Evolutionary conservation across 2,888 invertebrate species (phyloP).

Genomic region (Synergus japonicus): DNA sequence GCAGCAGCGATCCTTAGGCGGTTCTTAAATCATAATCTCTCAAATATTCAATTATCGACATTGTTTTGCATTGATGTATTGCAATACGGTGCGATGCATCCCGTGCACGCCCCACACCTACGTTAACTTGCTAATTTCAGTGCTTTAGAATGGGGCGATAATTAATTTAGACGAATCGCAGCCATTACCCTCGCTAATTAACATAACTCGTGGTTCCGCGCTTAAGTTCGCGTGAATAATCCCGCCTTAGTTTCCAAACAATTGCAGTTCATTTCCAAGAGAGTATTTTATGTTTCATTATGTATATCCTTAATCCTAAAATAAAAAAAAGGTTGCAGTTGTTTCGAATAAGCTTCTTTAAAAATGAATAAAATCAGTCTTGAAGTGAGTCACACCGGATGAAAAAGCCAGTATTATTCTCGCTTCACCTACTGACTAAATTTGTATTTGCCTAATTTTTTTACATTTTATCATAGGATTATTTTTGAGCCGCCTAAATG

Average conservation of each 20-base stretch:
- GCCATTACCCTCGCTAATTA: constrained; percentile 48
- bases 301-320: no score
- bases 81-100: constrained; percentile 59
- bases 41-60: constrained; percentile 68
- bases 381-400: no score
- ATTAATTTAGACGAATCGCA: constrained; percentile 62
- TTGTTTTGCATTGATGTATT: constrained; percentile 66
- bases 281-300: no score
- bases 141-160: constrained; percentile 59
- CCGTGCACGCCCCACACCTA: constrained; percentile 40
- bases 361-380: no score
- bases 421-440: no score
- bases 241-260: constrained; percentile 4
- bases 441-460: no score
- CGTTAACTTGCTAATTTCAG: constrained; percentile 62
- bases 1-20: constrained; percentile 56
- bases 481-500: no score
- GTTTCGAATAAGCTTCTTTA: no score
- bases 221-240: neutral
- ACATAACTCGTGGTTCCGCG: constrained; percentile 53
- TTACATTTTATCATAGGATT: no score
- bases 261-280: neutral
- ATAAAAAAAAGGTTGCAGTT: no score
- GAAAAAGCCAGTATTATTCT: no score
- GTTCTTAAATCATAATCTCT: constrained; percentile 67